phyloP scores from a whole-genome alignment of 2,888 invertebrate species.

The Lamellibrachia satsuma region DNA sequence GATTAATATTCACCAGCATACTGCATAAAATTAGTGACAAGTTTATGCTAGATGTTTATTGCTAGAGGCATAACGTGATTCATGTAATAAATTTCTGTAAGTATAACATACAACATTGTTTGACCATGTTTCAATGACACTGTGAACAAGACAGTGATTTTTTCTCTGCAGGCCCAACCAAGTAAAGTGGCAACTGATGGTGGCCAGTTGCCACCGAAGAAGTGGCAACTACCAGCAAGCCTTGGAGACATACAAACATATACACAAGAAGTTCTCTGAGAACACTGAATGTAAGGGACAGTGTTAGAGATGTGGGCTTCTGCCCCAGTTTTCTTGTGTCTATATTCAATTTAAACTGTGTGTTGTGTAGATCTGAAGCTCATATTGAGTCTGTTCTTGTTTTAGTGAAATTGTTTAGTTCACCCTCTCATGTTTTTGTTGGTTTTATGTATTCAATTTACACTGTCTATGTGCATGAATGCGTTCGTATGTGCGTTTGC shows the following conservation, averaged over 20 bases:
- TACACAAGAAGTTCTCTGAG: slow-evolving; percentile 90
- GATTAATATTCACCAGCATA: not conserved
- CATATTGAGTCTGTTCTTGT: not conserved
- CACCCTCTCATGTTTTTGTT: no score
- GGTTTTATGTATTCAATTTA: not conserved
- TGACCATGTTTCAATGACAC: not conserved
- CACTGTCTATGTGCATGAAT: not conserved
- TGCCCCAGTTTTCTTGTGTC: not conserved
- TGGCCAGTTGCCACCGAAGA: slow-evolving; percentile 84
- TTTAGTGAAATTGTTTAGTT: no score
- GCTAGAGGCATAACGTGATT: no score
- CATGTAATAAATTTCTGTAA: no score
- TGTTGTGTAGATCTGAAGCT: not conserved
- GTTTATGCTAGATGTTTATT: no score
- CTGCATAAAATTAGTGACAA: no score
- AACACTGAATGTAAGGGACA: slow-evolving; percentile 85
- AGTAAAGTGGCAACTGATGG: slow-evolving; percentile 85
- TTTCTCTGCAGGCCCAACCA: slow-evolving; percentile 73
- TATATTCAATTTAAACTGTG: not conserved
- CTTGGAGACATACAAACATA: slow-evolving; percentile 82
- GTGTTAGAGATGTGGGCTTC: not conserved
- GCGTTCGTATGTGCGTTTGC: not conserved
- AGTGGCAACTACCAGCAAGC: slow-evolving; percentile 87
- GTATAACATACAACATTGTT: not conserved
- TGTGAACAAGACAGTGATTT: not conserved